Evolutionary conservation across 2,113 vertebrate species (phyloP).

Genomic region (Leptodactylus fuscus): DNA sequence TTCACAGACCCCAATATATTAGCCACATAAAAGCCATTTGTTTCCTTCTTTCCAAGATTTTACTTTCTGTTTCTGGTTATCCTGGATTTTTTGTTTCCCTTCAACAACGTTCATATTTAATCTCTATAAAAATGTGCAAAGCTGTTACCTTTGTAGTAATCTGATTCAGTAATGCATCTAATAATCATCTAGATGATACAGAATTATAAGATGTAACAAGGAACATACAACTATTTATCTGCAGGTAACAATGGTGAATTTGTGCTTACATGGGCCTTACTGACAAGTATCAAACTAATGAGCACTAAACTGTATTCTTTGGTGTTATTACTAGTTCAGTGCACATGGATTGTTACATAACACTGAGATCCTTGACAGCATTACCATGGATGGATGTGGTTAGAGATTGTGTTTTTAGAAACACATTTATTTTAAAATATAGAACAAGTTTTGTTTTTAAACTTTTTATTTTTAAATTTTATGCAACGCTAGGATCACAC

Average conservation of each 20-base stretch:
- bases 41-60: too few relatives aligned
- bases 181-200: too few relatives aligned
- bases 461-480: too few relatives aligned
- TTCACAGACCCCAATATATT: too few relatives aligned
- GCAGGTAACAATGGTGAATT: background rate
- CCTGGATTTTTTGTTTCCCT: background rate
- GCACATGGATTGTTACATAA: background rate
- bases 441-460: too few relatives aligned
- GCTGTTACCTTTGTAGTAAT: background rate
- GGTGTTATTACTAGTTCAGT: background rate
- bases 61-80: background rate
- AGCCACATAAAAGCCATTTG: background rate
- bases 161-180: background rate
- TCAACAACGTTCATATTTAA: background rate
- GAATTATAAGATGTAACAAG: background rate
- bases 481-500: too few relatives aligned
- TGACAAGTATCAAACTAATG: constrained; percentile 21
- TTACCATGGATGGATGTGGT: background rate
- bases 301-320: constrained; percentile 1
- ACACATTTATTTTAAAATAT: too few relatives aligned
- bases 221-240: background rate
- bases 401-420: background rate
- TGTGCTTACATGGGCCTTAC: background rate
- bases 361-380: background rate
- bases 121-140: background rate